Conservation (phyloP, 1,140 invertebrate genomes). For the Calliphora vicina region DNA sequence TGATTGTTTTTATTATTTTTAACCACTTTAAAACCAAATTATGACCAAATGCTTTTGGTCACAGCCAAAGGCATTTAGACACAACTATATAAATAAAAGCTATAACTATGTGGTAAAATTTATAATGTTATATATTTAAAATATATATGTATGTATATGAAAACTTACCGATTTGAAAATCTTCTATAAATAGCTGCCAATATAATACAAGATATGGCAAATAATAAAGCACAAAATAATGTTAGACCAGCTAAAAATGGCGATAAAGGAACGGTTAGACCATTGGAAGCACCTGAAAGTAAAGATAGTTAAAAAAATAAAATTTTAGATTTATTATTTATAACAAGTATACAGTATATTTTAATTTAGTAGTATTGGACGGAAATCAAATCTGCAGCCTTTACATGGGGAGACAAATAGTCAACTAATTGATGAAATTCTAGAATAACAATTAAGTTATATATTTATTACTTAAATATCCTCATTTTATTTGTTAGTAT, state of each 20-base stretch:
- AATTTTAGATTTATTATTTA: not conserved
- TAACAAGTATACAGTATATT: too few species aligned
- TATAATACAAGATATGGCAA: slow-evolving; percentile 75
- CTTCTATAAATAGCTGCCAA: slow-evolving; percentile 74
- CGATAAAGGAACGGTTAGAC: slow-evolving; percentile 69
- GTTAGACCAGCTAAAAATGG: slow-evolving; percentile 76
- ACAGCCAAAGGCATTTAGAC: not conserved
- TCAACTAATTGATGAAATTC: too few species aligned
- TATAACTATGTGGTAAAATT: too few species aligned
- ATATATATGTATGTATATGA: not conserved
- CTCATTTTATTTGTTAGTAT: too few species aligned
- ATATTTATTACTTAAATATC: too few species aligned
- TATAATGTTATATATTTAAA: not conserved
- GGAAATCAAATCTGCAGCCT: too few species aligned
- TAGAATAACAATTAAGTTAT: too few species aligned
- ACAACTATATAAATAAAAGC: not conserved
- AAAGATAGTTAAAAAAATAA: slow-evolving; percentile 34
- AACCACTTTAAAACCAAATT: not conserved
- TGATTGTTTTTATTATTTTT: not conserved
- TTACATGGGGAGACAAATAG: too few species aligned
- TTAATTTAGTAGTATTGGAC: too few species aligned
- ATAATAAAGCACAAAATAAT: slow-evolving; percentile 74
- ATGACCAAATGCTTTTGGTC: not conserved
- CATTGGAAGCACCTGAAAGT: slow-evolving; percentile 64
- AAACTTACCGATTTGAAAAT: slow-evolving; percentile 64